Evolutionary conservation across 2,113 vertebrate species (phyloP), one percentile per base, ranked within the genome.

Genomic region (Anarrhichthys ocellatus): DNA sequence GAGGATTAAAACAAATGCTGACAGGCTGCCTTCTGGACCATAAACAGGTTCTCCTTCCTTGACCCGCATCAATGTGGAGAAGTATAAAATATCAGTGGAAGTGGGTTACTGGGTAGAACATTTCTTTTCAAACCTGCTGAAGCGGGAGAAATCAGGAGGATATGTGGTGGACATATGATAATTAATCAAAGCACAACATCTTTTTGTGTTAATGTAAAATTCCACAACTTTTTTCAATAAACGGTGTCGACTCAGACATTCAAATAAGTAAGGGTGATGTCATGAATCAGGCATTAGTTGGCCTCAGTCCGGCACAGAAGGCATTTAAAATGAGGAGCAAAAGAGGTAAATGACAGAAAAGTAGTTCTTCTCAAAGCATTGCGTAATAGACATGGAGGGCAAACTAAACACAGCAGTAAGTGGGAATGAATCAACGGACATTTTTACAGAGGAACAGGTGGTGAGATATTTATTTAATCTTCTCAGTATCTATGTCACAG

Each of bases 1-100:
- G 69, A 58, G 56, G 48, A 24, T 80, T 14, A 56, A 75, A 78
- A 76, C 70, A 77, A 76, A 40, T 46, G 76, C 83, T 75, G 87
- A 83, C 80, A 48, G 48, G 64, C 54, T 17, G 44, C 29, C 44
- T 56, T 42, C 48, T 1, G 29, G 27, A 72, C 54, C 56, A 46
- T 74, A 68, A 82, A 82, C 50, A 54, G 65, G 20, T 76, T 24
- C 38, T 59, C 58, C 54, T 56, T 79, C 56, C 69, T 46, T 65
- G 73, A 75, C 58, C 42, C 65, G 40, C 15, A 59, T 42, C 34
- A 54, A 58, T 24, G 58, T 9, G 10, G 20, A 15, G 27, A 61
- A 52, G 9, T 46, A 14, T 54, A 65, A 59, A 59, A 80, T 24
- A 24, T 44, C 2, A 13, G n/a, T 46, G 52, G 15, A 52, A 34